Base-by-base conservation (phyloP, 2,113 vertebrate genomes). In the Melanerpes aurifrons region DNA sequence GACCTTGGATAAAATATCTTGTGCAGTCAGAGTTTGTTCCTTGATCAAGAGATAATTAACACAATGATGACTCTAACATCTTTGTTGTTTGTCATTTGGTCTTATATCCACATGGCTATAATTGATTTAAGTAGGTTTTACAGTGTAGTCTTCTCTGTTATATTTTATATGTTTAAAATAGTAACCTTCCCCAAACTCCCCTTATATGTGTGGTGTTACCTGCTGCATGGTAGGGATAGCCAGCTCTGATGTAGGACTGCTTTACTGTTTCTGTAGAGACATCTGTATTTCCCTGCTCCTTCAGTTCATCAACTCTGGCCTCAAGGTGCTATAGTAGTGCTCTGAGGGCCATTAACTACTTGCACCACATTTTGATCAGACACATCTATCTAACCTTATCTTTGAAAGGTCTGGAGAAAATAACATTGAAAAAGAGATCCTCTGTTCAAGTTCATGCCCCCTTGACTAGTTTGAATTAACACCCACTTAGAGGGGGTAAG, bases 381-480 rank as follows among this genome's bases (percentile, higher is more conserved):
- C 76, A 91, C 40, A 67, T 88, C 66, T 63, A 77, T 92, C 95
- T 96, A 96, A 96, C 93, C 93, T 97, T 92, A 87, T 92, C 76
- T 95, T 95, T 93, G 80, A 95, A 89, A 94, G 92, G 94, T 96
- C 94, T 94, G 82, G 72, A 78, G 76, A 82, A 97, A 95, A 97
- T 93, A 87, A 73, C 92, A 92, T 70, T 87, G 87, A 83, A 87
- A 71, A 80, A 93, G 77, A 94, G 81, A 72, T 87, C 89, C 81
- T 94, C 54, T 93, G 81, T 94, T 96, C 48, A 72, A 93, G 92
- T 91, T 94, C 21, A 0, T 89, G 93, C 75, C 86, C 92, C 86
- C 73, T 82, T 90, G 92, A 86, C 86, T 94, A 87, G 67, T 92
- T 95, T 94, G 93, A 94, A 94, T 97, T 96, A 94, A 80, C 88